Conservation (phyloP, 1,140 invertebrate species). For the Drosophila nikananu region DNA sequence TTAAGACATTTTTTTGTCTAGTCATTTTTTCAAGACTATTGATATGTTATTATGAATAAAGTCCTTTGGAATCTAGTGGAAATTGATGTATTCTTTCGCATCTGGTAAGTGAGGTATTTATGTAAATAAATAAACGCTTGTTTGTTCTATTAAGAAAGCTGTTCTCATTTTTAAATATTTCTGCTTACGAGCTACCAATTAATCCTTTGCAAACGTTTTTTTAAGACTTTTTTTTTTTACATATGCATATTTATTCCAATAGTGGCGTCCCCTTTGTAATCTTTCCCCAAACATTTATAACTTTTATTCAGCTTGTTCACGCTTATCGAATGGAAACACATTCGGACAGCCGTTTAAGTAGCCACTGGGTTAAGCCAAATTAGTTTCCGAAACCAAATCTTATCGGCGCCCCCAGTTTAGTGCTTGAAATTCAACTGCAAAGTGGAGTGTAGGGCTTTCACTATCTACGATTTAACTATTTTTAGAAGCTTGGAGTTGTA, state of each 20-base stretch:
- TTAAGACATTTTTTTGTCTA: background rate
- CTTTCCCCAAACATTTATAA: background rate
- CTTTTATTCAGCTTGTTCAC: slow-evolving; percentile 3
- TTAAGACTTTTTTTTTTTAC: background rate
- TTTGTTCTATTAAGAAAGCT: background rate
- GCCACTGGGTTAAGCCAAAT: slow-evolving; percentile 2
- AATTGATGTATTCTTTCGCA: background rate
- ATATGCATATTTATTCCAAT: background rate
- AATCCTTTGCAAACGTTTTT: background rate
- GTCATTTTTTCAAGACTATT: background rate
- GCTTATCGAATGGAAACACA: slow-evolving; percentile 8
- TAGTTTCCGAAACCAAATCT: slow-evolving; percentile 25
- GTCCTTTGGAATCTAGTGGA: background rate
- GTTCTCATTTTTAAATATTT: background rate
- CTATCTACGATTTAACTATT: background rate
- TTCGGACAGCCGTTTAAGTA: background rate
- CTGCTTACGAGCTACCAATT: background rate
- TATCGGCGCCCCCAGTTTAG: background rate
- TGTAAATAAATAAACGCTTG: background rate
- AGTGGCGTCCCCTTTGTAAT: background rate
- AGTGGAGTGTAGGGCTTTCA: too few relatives aligned
- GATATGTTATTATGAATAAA: background rate
- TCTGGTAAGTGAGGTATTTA: background rate
- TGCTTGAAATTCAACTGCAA: background rate
- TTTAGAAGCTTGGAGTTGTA: background rate